These are phyloP conservation scores for Serilophus lunatus DNA, from an alignment of 2,113 vertebrate genomes.

Conservation along the genomic window DNA sequence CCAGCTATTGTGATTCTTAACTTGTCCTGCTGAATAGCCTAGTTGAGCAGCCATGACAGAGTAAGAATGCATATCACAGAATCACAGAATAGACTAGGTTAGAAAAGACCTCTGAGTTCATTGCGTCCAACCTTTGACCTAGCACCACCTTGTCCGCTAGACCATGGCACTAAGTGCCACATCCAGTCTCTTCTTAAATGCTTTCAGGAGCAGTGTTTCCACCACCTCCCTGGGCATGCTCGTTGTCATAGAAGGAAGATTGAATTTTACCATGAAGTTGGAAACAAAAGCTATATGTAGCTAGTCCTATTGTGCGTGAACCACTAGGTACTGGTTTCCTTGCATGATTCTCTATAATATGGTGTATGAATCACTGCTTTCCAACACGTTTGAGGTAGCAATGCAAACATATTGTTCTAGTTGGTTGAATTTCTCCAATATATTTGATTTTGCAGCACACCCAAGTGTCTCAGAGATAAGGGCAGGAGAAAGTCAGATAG, in stretches of 20 bases:
- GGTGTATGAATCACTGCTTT: not conserved
- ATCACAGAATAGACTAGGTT: no score
- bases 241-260: not conserved
- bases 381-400: not conserved
- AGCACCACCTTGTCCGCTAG: no score
- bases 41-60: not conserved
- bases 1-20: not conserved
- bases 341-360: not conserved
- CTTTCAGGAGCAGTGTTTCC: no score
- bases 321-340: not conserved
- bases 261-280: not conserved
- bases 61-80: not conserved
- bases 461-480: not conserved
- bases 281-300: not conserved
- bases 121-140: no score
- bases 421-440: not conserved
- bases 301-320: not conserved
- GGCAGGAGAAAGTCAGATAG: not conserved
- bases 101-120: no score
- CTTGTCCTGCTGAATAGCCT: not conserved
- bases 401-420: not conserved
- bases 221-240: not conserved
- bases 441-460: slow-evolving; percentile 3
- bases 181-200: no score
- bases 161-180: no score